Conservation (phyloP, 64 coral and sea anemone species). For the Porites lutea region DNA sequence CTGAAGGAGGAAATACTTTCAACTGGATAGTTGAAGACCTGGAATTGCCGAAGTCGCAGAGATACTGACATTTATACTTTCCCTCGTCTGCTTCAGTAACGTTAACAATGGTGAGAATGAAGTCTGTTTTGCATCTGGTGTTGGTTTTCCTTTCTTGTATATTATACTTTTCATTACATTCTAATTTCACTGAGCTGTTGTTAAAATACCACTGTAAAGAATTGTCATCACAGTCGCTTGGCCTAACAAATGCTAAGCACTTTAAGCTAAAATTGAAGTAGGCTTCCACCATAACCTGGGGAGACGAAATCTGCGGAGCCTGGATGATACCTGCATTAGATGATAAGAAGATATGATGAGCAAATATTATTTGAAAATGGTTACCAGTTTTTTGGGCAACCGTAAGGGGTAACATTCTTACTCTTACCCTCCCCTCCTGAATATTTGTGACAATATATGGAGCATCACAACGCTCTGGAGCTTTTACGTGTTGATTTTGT, state of each 20-base stretch:
- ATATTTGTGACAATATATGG: too few species aligned
- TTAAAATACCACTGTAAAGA: neutral
- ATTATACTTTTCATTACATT: neutral
- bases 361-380: too few species aligned
- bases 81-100: neutral
- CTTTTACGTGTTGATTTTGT: too few species aligned
- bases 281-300: neutral
- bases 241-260: neutral
- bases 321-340: neutral
- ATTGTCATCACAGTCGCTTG: neutral
- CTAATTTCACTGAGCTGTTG: neutral
- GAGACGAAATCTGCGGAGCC: neutral
- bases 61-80: neutral
- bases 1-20: neutral
- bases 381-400: too few species aligned
- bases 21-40: neutral
- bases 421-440: too few species aligned
- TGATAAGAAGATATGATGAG: too few species aligned
- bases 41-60: neutral
- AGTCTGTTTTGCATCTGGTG: slow-evolving; percentile 4
- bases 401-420: too few species aligned
- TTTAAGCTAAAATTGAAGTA: neutral
- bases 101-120: slow-evolving; percentile 9
- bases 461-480: too few species aligned
- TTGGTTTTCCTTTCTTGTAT: neutral